Conservation (phyloP, 2,888 invertebrate genomes). For the Villa cingulata region DNA sequence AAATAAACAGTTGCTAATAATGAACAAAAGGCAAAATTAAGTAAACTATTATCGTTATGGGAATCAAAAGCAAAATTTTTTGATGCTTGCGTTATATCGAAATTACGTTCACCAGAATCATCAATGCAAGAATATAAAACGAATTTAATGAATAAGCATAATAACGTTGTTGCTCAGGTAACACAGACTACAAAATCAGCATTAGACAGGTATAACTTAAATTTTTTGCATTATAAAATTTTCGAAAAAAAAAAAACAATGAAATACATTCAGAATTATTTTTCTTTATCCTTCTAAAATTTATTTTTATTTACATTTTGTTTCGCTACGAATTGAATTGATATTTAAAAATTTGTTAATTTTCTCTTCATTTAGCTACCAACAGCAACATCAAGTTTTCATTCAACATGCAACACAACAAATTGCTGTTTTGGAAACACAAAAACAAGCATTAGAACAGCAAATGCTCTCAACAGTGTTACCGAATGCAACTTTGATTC, state of each 20-base stretch:
- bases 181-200: conserved; percentile 68
- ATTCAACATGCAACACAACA: conserved; percentile 82
- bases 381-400: conserved; percentile 91
- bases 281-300: no score
- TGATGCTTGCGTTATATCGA: conserved; percentile 65
- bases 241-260: neutral
- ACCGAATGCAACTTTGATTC: conserved; percentile 21
- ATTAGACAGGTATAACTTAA: conserved; percentile 49
- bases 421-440: conserved; percentile 70
- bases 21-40: conserved; percentile 80
- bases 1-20: conserved; percentile 60
- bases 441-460: conserved; percentile 48
- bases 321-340: neutral
- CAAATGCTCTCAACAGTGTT: conserved; percentile 25
- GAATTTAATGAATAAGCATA: conserved; percentile 66
- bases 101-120: conserved; percentile 71
- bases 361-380: conserved; percentile 44
- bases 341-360: neutral
- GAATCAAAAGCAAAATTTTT: conserved; percentile 90
- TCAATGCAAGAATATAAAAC: conserved; percentile 87
- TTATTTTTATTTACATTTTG: neutral
- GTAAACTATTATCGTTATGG: conserved; percentile 90
- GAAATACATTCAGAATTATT: no score
- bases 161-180: conserved; percentile 60
- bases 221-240: neutral